These are phyloP conservation scores for Neosilurus mollespiculum DNA, from an alignment of 2,797 vertebrate species.

Conservation along the genomic window DNA sequence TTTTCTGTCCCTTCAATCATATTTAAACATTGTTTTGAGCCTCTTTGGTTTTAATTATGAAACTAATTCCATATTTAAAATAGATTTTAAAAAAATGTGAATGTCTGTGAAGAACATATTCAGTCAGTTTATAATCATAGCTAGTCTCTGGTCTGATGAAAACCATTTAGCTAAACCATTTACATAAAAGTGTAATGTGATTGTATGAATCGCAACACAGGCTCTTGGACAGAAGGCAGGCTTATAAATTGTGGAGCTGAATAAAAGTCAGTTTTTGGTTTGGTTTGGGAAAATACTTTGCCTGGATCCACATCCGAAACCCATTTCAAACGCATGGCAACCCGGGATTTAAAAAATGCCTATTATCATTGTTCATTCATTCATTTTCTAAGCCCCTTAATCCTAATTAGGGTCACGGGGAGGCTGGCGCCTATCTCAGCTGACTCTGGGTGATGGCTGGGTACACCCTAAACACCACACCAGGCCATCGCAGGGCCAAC, in stretches of 20 bases:
- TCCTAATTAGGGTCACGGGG: no score
- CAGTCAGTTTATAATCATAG: background rate
- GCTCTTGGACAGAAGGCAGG: background rate
- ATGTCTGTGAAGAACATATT: background rate
- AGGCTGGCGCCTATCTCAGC: no score
- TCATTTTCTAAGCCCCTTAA: no score
- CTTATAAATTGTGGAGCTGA: background rate
- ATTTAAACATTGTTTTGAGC: background rate
- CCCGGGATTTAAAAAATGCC: background rate
- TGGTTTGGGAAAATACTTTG: background rate
- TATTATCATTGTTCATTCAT: no score
- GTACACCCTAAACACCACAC: no score
- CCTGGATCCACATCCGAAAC: background rate
- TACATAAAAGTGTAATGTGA: background rate
- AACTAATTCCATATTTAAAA: background rate
- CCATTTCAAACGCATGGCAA: background rate
- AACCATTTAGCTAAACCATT: background rate
- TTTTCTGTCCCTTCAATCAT: background rate
- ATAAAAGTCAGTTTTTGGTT: constrained; percentile 4
- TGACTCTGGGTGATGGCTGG: no score
- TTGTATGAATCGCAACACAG: background rate
- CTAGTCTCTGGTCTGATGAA: background rate
- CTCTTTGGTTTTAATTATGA: background rate
- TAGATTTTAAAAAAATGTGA: background rate
- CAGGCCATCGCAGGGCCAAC: no score